A percentile compares a stretch with the other conserved stretches of the same genome.
Evolutionary conservation across 92 coral and sea anemone species (phyloP).

Genomic region (Pocillopora meandrina): DNA sequence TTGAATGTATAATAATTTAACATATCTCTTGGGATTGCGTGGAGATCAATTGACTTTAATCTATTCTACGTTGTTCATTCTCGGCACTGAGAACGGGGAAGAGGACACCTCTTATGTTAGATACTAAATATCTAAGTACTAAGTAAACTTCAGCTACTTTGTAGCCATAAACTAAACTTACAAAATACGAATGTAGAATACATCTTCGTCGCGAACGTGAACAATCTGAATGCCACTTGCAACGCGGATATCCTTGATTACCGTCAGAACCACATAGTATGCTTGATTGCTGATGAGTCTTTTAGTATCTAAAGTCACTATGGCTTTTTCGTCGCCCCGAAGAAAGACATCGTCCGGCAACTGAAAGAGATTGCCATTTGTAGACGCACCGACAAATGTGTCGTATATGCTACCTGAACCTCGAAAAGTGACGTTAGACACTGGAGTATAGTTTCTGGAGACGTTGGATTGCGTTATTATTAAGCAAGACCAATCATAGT

Average conservation of each 20-base stretch:
- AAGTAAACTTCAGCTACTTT: no score
- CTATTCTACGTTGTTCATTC: no score
- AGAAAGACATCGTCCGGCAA: not conserved
- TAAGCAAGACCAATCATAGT: constrained; percentile 5
- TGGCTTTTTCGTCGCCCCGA: not conserved
- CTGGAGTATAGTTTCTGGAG: no score
- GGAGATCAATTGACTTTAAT: no score
- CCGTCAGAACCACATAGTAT: not conserved
- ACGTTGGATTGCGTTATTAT: not conserved
- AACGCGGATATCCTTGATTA: no score
- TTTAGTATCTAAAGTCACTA: not conserved
- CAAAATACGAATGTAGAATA: not conserved
- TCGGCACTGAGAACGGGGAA: no score
- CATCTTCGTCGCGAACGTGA: no score
- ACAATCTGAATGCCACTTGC: no score
- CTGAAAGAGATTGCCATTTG: not conserved
- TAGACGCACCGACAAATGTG: not conserved
- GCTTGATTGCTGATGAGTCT: not conserved
- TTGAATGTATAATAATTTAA: no score
- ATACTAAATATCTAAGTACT: no score
- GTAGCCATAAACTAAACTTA: not conserved
- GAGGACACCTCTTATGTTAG: no score
- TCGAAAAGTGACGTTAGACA: not conserved
- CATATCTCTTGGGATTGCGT: no score
- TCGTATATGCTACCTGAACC: not conserved